These are phyloP conservation scores for Eurystomus glaucurus DNA, from an alignment of 2,797 vertebrate species.

Conservation along the genomic window DNA sequence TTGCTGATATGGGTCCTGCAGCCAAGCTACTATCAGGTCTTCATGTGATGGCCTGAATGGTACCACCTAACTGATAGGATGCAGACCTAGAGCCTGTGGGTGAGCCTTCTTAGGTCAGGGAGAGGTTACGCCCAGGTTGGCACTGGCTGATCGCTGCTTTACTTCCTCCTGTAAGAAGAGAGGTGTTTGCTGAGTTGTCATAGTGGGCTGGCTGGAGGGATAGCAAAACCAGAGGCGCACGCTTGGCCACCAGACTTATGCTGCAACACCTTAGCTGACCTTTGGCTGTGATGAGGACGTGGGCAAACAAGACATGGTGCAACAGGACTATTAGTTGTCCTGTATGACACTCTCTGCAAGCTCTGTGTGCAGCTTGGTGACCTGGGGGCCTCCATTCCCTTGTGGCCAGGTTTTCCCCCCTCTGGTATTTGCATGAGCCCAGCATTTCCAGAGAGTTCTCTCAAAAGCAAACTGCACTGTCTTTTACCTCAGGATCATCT, in stretches of 20 bases:
- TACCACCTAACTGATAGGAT: background rate
- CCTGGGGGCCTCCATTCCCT: background rate
- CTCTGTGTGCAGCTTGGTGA: background rate
- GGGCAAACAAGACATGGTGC: background rate
- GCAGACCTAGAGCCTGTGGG: background rate
- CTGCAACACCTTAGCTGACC: background rate
- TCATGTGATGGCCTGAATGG: background rate
- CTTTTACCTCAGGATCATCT: background rate
- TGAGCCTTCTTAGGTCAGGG: background rate
- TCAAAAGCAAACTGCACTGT: background rate
- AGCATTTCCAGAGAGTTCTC: background rate
- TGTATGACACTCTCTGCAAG: background rate
- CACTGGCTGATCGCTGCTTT: background rate
- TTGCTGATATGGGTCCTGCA: background rate
- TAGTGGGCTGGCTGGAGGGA: background rate
- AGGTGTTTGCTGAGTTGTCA: background rate
- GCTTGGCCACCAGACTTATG: background rate
- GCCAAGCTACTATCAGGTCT: background rate
- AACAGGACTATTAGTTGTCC: background rate
- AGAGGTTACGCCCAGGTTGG: rapidly evolving
- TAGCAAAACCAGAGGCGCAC: background rate
- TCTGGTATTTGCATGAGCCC: background rate
- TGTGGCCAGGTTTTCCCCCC: background rate
- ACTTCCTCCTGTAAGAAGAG: background rate
- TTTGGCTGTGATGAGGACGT: background rate